Evolutionary conservation across 2,888 invertebrate genomes (phyloP).

Genomic region (Harpalus rufipes): DNA sequence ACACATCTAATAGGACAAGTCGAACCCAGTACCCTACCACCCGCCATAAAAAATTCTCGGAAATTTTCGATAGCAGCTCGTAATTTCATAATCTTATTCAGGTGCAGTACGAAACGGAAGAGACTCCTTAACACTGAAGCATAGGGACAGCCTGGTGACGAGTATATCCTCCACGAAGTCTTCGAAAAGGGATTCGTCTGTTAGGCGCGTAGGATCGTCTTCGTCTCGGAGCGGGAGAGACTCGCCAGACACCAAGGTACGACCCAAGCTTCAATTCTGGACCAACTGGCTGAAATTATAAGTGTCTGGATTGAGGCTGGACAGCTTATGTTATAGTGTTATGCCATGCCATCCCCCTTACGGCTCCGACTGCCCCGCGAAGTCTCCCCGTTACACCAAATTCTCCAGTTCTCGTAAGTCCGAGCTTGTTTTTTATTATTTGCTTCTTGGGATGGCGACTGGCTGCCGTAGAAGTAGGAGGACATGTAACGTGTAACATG

Average conservation of each 20-base stretch:
- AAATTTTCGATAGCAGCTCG: too few relatives aligned
- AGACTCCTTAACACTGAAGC: constrained; percentile 72
- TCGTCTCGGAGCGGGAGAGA: constrained; percentile 75
- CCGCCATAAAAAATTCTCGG: too few relatives aligned
- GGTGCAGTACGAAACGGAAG: constrained; percentile 40
- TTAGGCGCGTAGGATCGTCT: constrained; percentile 75
- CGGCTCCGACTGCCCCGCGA: constrained; percentile 65
- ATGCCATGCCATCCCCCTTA: constrained; percentile 36
- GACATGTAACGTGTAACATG: constrained; percentile 52
- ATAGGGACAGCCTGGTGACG: constrained; percentile 72
- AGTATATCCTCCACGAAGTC: constrained; percentile 69
- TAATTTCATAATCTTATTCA: not conserved
- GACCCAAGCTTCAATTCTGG: constrained; percentile 85
- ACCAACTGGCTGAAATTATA: constrained; percentile 81
- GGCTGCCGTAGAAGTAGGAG: constrained; percentile 58
- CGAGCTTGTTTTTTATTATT: constrained; percentile 77
- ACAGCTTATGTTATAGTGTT: constrained; percentile 59
- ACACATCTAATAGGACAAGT: too few relatives aligned
- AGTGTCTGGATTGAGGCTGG: constrained; percentile 45
- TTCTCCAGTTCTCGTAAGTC: constrained; percentile 76
- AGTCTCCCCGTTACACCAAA: constrained; percentile 58
- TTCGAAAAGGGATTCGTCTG: constrained; percentile 69
- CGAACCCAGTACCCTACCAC: too few relatives aligned
- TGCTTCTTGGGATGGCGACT: constrained; percentile 75
- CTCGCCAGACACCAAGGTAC: constrained; percentile 83